Evolutionary conservation across 2,888 invertebrate species (phyloP).

Genomic region (Margaritifera margaritifera): DNA sequence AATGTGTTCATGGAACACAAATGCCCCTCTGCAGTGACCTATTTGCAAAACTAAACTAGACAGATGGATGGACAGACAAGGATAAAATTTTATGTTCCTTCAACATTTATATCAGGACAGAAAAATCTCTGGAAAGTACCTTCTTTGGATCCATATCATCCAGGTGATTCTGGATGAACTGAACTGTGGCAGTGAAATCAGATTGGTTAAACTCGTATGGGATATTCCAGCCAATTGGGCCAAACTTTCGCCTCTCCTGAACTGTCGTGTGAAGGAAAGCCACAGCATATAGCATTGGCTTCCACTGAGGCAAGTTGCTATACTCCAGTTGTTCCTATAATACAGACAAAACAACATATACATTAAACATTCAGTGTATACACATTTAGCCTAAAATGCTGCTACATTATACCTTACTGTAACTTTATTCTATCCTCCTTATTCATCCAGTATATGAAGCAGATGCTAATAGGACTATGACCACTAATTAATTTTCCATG

Average conservation of each 20-base stretch:
- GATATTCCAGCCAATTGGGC: constrained; percentile 96
- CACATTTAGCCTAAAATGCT: no score
- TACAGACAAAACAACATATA: background rate
- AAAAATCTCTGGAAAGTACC: constrained; percentile 62
- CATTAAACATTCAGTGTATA: no score
- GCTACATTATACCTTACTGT: no score
- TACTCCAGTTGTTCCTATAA: constrained; percentile 88
- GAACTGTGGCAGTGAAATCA: constrained; percentile 95
- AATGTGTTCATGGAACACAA: no score
- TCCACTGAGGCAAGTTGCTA: constrained; percentile 89
- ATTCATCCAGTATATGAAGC: no score
- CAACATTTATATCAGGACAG: background rate
- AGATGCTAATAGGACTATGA: no score
- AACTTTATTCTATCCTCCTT: background rate
- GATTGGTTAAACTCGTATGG: constrained; percentile 98
- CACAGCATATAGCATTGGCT: constrained; percentile 91
- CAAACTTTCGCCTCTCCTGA: constrained; percentile 95
- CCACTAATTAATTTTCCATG: no score
- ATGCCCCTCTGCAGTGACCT: no score
- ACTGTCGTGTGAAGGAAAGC: constrained; percentile 96
- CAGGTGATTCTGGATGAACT: constrained; percentile 95
- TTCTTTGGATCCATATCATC: constrained; percentile 98
- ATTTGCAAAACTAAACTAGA: no score
- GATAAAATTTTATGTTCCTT: background rate
- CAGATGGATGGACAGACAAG: background rate